A percentile compares a stretch with the other conserved stretches of the same genome.
Evolutionary conservation across 2,113 vertebrate genomes (phyloP).

Genomic region (Datnioides undecimradiatus): DNA sequence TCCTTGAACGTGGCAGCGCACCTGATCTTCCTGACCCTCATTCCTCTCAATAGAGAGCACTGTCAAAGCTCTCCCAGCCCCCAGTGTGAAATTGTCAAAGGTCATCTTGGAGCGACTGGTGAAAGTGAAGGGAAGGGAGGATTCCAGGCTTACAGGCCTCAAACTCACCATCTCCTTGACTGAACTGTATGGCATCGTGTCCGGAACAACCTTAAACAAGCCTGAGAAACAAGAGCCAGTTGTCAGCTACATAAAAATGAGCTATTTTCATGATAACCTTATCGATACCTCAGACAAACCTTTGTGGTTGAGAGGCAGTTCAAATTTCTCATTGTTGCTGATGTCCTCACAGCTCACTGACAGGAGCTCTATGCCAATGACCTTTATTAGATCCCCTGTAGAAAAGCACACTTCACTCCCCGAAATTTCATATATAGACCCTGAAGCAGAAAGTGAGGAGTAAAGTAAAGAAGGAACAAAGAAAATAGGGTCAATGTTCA

Average conservation of each 20-base stretch:
- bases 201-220: conserved; percentile 80
- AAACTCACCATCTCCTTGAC: conserved; percentile 82
- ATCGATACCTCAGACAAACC: conserved; percentile 76
- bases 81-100: conserved; percentile 66
- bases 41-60: conserved; percentile 66
- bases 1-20: conserved; percentile 77
- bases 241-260: background rate
- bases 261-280: background rate
- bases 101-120: conserved; percentile 68
- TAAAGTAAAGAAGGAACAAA: background rate
- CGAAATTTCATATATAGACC: conserved; percentile 90
- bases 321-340: conserved; percentile 74
- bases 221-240: conserved; percentile 75
- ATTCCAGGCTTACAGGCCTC: conserved; percentile 48
- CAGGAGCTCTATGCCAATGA: conserved; percentile 78
- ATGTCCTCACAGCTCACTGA: conserved; percentile 84
- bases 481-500: background rate
- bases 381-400: conserved; percentile 91
- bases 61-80: conserved; percentile 63
- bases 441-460: conserved; percentile 71
- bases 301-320: conserved; percentile 81
- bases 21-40: conserved; percentile 17
- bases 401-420: conserved; percentile 92
- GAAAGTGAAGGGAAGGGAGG: conserved; percentile 81
- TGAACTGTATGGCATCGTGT: conserved; percentile 57